phyloP scores from a whole-genome alignment of 2,797 vertebrate genomes.

The Antennarius maculatus region DNA sequence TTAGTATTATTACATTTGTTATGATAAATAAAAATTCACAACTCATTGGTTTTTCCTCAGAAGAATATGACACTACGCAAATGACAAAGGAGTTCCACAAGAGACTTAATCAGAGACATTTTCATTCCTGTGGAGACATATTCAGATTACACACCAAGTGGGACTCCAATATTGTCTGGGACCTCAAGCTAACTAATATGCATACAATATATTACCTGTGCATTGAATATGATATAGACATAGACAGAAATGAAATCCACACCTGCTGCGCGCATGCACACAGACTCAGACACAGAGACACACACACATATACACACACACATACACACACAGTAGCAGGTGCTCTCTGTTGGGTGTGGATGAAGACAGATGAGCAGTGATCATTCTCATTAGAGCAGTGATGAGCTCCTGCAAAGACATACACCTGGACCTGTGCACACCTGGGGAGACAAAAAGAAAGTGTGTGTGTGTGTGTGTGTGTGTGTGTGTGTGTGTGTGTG shows the following conservation, averaged over 20 bases:
- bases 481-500: slow-evolving; percentile 20
- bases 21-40: no score
- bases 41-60: no score
- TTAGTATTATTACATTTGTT: no score
- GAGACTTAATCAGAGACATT: slow-evolving; percentile 54
- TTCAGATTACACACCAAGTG: neutral
- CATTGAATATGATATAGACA: slow-evolving; percentile 22
- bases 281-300: slow-evolving; percentile 14
- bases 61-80: neutral
- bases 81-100: slow-evolving; percentile 16
- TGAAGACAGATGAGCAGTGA: slow-evolving; percentile 84
- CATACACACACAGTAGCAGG: slow-evolving; percentile 75
- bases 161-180: neutral
- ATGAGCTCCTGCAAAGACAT: slow-evolving; percentile 81
- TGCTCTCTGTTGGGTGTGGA: slow-evolving; percentile 82
- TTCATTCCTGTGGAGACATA: slow-evolving; percentile 25
- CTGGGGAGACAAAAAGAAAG: slow-evolving; percentile 74
- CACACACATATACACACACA: slow-evolving; percentile 26
- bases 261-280: neutral
- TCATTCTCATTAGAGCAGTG: slow-evolving; percentile 83
- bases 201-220: slow-evolving; percentile 8
- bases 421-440: slow-evolving; percentile 81
- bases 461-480: slow-evolving; percentile 22
- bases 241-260: slow-evolving; percentile 28
- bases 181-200: slow-evolving; percentile 1